These are phyloP conservation scores for Caenorhabditis brenneri DNA, from an alignment of 1,140 invertebrate genomes.

Conservation along the genomic window DNA sequence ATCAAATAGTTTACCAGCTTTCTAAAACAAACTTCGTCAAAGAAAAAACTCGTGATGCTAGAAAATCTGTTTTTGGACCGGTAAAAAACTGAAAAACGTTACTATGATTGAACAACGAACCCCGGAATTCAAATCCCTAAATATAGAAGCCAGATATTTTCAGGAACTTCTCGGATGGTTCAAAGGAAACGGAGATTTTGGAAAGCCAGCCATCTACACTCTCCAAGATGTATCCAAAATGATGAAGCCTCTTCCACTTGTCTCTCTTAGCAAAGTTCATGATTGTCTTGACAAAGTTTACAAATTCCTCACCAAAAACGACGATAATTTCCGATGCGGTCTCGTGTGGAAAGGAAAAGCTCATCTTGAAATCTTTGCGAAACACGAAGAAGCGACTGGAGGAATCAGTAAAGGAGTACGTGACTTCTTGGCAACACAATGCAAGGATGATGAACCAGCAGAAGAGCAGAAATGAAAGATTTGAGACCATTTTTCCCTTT, in stretches of 20 bases:
- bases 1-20: too few relatives aligned
- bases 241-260: conserved; percentile 70
- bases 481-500: neutral
- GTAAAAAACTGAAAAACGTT: too few relatives aligned
- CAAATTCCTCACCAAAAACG: conserved; percentile 66
- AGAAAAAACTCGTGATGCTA: neutral
- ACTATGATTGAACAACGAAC: too few relatives aligned
- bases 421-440: conserved; percentile 65
- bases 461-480: conserved; percentile 48
- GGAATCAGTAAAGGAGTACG: conserved; percentile 63
- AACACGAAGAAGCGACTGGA: conserved; percentile 54
- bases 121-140: too few relatives aligned
- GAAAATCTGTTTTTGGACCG: too few relatives aligned
- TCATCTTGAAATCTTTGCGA: conserved; percentile 60
- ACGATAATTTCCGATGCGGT: conserved; percentile 64
- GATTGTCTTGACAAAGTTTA: conserved; percentile 68
- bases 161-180: conserved; percentile 70
- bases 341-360: conserved; percentile 69
- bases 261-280: conserved; percentile 68
- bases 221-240: conserved; percentile 66
- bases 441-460: conserved; percentile 63
- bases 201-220: conserved; percentile 65
- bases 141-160: neutral
- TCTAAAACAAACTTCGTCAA: too few relatives aligned
- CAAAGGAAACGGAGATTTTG: conserved; percentile 70